Evolutionary conservation across 2,797 vertebrate genomes (phyloP), one percentile per base, ranked within the genome.

Genomic region (Acanthurus lineatus): DNA sequence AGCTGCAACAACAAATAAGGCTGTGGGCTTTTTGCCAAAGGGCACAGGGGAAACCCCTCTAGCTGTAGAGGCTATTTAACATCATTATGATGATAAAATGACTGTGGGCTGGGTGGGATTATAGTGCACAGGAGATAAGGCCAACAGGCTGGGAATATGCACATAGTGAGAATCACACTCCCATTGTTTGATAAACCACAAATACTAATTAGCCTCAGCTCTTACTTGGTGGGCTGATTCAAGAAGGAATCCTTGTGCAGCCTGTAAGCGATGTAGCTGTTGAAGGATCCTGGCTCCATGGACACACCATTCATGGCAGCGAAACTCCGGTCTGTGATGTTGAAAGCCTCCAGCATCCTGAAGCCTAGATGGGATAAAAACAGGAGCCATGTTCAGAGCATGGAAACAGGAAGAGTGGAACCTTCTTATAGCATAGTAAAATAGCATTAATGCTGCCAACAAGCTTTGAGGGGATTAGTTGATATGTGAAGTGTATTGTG

Each of bases 261-360:
- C 78, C 95, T 96, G 82, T 98, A 99, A 38, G 97, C 94, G 11
- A 97, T 95, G 85, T 94, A 96, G 92, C 97, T 97, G 91, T 98
- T 98, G 86, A 98, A 99, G 76, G 98, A 98, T 57, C 98, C 98
- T 0, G 98, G 81, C 88, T 99, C 98, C 96, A 99, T 95, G 79
- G 98, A 99, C 16, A 99, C 93, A 0, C 98, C 98, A 80, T 97
- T 97, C 80, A 98, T 96, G 54, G 95, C 97, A 35, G 96, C 97
- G 47, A 97, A 99, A 9, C 95, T 96, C 78, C 95, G 96, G 94
- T 98, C 97, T 56, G 98, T 99, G 77, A 99, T 94, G 85, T 99
- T 99, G 89, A 99, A 99, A 22, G 97, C 96, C 86, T 99, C 98
- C 74, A 99, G 94, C 98, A 99, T 99, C 90, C 97, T 97, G 93